Percentiles rank a stretch among this genome's conserved stretches.
Evolutionary conservation across 2,113 vertebrate genomes (phyloP).

Genomic region (Trogon melanurus): DNA sequence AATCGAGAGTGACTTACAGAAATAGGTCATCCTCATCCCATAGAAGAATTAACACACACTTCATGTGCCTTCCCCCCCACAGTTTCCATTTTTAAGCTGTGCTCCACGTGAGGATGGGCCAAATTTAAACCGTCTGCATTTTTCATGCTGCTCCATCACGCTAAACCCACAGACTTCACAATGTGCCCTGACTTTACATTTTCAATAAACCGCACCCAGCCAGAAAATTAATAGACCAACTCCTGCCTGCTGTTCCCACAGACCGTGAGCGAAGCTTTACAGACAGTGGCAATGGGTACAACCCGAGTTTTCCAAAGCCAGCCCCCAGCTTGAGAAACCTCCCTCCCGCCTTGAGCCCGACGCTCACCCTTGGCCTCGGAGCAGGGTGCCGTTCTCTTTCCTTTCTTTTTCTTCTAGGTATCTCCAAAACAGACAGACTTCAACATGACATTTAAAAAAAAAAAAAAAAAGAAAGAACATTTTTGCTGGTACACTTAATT

Average conservation of each 20-base stretch:
- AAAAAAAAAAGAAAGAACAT: neutral
- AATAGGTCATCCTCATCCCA: constrained; percentile 55
- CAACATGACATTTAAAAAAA: neutral
- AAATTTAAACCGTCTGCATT: constrained; percentile 24
- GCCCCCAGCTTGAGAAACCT: neutral
- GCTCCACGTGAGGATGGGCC: constrained; percentile 27
- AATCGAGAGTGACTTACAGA: constrained; percentile 34
- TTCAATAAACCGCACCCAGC: neutral
- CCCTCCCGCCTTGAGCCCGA: neutral
- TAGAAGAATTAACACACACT: constrained; percentile 30
- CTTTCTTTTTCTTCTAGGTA: neutral
- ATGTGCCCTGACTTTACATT: neutral
- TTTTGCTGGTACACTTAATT: neutral
- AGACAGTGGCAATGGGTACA: too few species aligned
- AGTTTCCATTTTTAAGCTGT: constrained; percentile 37
- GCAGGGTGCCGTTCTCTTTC: neutral
- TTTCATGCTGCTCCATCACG: neutral
- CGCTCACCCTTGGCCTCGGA: neutral
- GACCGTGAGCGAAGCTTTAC: accelerated
- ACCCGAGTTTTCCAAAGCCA: accelerated
- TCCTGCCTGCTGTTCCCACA: neutral
- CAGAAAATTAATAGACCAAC: neutral
- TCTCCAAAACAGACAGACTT: neutral
- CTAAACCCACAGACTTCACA: neutral
- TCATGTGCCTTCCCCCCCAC: neutral